Evolutionary conservation across 2,888 invertebrate genomes (phyloP).

Genomic region (Aleiodes leptofemur): DNA sequence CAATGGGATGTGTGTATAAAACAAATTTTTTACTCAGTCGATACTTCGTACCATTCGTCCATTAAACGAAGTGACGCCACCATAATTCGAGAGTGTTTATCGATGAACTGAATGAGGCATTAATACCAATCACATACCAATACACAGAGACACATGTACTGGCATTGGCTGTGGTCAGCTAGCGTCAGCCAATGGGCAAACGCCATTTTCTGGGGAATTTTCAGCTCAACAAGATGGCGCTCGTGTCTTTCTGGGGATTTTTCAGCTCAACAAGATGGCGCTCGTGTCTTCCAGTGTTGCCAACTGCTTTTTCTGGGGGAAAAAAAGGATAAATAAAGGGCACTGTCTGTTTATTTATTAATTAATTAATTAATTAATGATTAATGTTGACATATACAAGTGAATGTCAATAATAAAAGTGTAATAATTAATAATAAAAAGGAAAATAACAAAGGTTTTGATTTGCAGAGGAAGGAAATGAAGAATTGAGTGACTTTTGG

Average conservation of each 20-base stretch:
- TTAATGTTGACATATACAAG: too few relatives aligned
- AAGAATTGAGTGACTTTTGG: neutral
- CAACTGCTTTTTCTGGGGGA: too few relatives aligned
- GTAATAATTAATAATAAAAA: too few relatives aligned
- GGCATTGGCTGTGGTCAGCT: conserved; percentile 9
- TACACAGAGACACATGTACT: neutral
- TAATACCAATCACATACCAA: neutral
- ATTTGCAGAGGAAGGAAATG: too few relatives aligned
- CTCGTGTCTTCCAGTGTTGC: neutral
- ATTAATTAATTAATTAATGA: too few relatives aligned
- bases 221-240: neutral
- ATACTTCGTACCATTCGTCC: conserved; percentile 63
- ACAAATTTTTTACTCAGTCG: conserved; percentile 67
- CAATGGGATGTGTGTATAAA: conserved; percentile 39
- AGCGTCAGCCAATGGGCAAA: conserved; percentile 44
- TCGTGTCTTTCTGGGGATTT: neutral
- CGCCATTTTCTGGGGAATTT: conserved; percentile 30
- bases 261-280: neutral
- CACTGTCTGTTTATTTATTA: too few relatives aligned
- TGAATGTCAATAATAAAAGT: too few relatives aligned
- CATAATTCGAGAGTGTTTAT: conserved; percentile 52
- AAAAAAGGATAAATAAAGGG: too few relatives aligned
- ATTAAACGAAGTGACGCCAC: conserved; percentile 62
- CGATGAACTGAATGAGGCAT: conserved; percentile 24
- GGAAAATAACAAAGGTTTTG: too few relatives aligned